These are phyloP conservation scores for Crotalus helleri DNA, from an alignment of 2,113 vertebrate species.

Conservation along the genomic window DNA sequence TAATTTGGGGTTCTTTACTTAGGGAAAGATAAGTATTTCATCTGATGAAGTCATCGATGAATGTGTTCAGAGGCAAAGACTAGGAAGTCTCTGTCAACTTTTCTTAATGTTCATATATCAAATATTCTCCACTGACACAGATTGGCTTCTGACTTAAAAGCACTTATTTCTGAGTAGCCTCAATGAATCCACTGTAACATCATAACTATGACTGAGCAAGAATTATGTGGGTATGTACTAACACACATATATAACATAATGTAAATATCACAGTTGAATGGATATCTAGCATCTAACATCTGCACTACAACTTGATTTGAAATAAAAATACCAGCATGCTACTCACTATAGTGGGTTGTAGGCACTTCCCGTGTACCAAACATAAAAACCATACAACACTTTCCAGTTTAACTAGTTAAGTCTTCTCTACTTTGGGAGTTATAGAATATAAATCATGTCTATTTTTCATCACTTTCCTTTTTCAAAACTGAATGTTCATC, in stretches of 20 bases:
- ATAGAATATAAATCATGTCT: neutral
- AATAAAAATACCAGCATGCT: conserved; percentile 26
- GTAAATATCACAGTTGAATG: neutral
- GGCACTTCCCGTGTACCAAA: conserved; percentile 35
- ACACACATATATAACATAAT: neutral
- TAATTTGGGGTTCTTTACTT: neutral
- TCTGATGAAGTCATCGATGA: neutral
- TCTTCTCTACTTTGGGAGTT: conserved; percentile 24
- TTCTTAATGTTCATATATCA: neutral
- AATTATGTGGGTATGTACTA: neutral
- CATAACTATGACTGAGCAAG: neutral
- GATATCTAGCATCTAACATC: conserved; percentile 5
- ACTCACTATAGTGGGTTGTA: conserved; percentile 42
- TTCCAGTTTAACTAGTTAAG: conserved; percentile 39
- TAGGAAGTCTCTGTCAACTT: neutral
- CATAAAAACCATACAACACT: conserved; percentile 33
- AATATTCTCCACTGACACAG: neutral
- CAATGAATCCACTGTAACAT: neutral
- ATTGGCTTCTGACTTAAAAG: neutral
- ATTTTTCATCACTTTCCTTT: conserved; percentile 13
- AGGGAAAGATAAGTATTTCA: neutral
- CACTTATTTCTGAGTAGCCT: neutral
- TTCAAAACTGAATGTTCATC: conserved; percentile 10
- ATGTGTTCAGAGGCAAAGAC: neutral
- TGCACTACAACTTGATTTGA: conserved; percentile 34